A percentile compares a stretch with the other conserved stretches of the same genome.
Conservation (phyloP, 1,140 invertebrate genomes). For the Drosophila murphyi region DNA sequence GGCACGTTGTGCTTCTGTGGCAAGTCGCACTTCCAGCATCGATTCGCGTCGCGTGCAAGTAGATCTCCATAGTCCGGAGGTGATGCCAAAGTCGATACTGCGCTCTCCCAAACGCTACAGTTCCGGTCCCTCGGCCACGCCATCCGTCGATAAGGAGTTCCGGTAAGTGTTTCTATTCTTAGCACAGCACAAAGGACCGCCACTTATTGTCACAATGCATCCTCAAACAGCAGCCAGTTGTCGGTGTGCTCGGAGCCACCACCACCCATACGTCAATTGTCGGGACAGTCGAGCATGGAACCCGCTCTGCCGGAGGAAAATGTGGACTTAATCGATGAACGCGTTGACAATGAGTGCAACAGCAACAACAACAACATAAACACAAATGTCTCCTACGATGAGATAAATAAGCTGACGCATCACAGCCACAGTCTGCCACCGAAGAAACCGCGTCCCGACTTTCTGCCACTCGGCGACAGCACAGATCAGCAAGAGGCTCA, state of each 20-base stretch:
- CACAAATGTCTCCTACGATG: slow-evolving; percentile 36
- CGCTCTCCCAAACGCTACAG: slow-evolving; percentile 78
- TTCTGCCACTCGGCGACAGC: slow-evolving; percentile 61
- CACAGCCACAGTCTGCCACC: slow-evolving; percentile 53
- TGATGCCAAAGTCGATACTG: slow-evolving; percentile 75
- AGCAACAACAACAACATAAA: slow-evolving; percentile 14
- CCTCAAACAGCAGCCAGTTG: slow-evolving; percentile 62
- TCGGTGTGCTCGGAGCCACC: slow-evolving; percentile 83
- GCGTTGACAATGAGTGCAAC: slow-evolving; percentile 16
- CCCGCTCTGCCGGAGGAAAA: slow-evolving; percentile 79
- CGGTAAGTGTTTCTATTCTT: slow-evolving; percentile 50
- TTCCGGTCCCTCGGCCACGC: slow-evolving; percentile 78
- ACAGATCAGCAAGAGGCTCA: slow-evolving; percentile 13
- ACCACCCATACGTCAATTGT: slow-evolving; percentile 75
- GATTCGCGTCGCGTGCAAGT: slow-evolving; percentile 80
- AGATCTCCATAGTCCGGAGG: slow-evolving; percentile 80
- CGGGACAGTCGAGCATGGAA: slow-evolving; percentile 83
- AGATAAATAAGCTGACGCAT: slow-evolving; percentile 51
- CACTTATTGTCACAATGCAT: slow-evolving; percentile 21
- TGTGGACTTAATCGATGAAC: slow-evolving; percentile 60
- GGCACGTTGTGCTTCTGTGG: slow-evolving; percentile 73
- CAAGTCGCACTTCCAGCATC: slow-evolving; percentile 82
- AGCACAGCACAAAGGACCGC: slow-evolving; percentile 1
- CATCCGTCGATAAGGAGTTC: slow-evolving; percentile 81
- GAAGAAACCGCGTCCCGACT: slow-evolving; percentile 76